Percentiles rank a stretch among this genome's conserved stretches.
These are phyloP conservation scores for Drosophila melanosoma DNA, from an alignment of 2,888 invertebrate species.

Conservation along the genomic window DNA sequence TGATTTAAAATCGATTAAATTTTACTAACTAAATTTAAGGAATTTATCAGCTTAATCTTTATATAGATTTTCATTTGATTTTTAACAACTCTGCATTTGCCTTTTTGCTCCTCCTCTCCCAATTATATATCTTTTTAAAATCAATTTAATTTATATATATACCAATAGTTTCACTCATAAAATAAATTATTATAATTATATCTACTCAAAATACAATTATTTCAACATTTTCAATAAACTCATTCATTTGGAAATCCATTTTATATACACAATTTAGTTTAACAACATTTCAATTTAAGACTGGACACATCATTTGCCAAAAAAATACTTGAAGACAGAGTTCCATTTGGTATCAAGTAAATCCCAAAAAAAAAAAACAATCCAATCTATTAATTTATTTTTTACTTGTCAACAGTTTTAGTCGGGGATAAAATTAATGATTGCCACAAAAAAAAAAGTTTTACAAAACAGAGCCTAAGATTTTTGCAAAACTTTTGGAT, in stretches of 20 bases:
- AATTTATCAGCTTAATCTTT: neutral
- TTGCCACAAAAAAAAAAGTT: conserved; percentile 63
- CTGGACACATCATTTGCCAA: conserved; percentile 9
- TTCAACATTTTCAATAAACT: neutral
- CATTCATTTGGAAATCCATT: neutral
- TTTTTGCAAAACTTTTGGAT: conserved; percentile 40
- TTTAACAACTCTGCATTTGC: neutral
- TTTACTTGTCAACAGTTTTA: conserved; percentile 46
- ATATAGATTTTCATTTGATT: neutral
- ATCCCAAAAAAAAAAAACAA: conserved; percentile 13
- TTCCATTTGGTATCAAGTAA: conserved; percentile 12
- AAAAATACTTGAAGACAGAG: neutral
- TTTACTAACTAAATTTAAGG: neutral
- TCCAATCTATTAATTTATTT: conserved; percentile 67
- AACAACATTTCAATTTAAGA: conserved; percentile 1
- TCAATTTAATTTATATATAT: neutral
- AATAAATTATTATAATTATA: neutral
- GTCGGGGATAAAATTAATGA: conserved; percentile 67
- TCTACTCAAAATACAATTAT: neutral
- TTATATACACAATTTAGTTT: neutral
- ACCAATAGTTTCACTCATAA: neutral
- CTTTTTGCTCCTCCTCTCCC: neutral
- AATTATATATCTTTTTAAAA: neutral
- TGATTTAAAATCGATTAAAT: conserved; percentile 37
- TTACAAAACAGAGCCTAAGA: conserved; percentile 45